Percentiles rank a stretch among this genome's conserved stretches.
phyloP scores from a whole-genome alignment of 2,113 vertebrate species.

The Otis tarda region DNA sequence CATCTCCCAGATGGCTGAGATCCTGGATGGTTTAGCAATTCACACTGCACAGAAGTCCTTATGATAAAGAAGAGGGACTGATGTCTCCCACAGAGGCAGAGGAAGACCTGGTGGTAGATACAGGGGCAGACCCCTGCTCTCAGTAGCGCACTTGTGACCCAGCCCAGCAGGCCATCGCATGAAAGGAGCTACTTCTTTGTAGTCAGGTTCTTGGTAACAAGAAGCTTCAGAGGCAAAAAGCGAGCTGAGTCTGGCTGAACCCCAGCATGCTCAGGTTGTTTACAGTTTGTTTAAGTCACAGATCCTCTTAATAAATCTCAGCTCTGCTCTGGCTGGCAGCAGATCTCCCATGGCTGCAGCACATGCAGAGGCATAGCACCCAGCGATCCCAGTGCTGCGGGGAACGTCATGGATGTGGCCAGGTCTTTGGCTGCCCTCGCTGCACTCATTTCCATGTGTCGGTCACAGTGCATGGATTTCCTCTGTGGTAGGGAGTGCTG shows the following conservation, averaged over 20 bases:
- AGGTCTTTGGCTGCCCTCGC: neutral
- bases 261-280: accelerated
- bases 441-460: neutral
- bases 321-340: neutral
- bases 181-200: neutral
- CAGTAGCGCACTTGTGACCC: neutral
- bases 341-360: neutral
- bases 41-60: neutral
- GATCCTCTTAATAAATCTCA: neutral
- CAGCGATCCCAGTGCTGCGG: neutral
- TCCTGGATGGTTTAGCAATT: neutral
- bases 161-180: neutral
- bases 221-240: neutral
- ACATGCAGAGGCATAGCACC: neutral
- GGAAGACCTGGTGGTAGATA: accelerated
- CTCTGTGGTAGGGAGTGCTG: neutral
- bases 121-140: neutral
- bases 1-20: neutral
- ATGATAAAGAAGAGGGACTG: neutral
- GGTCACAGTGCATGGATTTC: accelerated
- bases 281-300: neutral
- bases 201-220: neutral
- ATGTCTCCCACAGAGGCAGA: neutral
- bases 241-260: neutral
- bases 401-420: accelerated